Evolutionary conservation across 2,797 vertebrate genomes (phyloP).

Genomic region (Megalops cyprinoides): DNA sequence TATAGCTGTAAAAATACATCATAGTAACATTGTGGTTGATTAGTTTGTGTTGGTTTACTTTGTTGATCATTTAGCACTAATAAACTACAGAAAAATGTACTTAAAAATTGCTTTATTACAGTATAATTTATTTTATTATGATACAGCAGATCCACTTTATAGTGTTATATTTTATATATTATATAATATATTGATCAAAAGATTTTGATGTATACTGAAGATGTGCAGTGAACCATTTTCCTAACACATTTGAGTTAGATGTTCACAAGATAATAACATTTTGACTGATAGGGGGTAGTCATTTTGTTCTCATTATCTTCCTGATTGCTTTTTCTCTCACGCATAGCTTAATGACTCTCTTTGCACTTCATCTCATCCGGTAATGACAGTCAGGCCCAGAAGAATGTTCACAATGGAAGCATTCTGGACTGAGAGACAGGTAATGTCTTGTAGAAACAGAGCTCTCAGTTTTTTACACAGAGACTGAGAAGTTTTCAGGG

Average conservation of each 20-base stretch:
- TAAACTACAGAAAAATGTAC: too few species aligned
- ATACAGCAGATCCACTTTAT: too few species aligned
- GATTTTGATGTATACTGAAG: background rate
- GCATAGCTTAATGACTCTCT: background rate
- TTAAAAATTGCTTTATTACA: too few species aligned
- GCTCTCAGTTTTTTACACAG: too few species aligned
- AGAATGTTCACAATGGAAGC: background rate
- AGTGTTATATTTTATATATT: too few species aligned
- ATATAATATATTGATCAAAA: background rate
- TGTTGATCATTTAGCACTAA: background rate
- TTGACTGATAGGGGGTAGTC: conserved; percentile 1
- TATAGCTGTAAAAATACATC: background rate
- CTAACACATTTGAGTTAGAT: background rate
- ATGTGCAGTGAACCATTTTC: background rate
- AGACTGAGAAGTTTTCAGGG: background rate
- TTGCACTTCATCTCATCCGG: conserved; percentile 11
- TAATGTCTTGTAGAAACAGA: background rate
- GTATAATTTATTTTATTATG: too few species aligned
- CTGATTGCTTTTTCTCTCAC: background rate
- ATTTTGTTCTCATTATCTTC: conserved; percentile 3
- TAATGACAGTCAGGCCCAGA: conserved; percentile 8
- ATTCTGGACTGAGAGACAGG: background rate
- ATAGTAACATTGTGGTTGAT: too few species aligned
- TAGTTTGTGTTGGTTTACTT: conserved; percentile 6
- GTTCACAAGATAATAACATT: background rate